Evolutionary conservation across 1,140 invertebrate species (phyloP).

Genomic region (Caenorhabditis briggsae): DNA sequence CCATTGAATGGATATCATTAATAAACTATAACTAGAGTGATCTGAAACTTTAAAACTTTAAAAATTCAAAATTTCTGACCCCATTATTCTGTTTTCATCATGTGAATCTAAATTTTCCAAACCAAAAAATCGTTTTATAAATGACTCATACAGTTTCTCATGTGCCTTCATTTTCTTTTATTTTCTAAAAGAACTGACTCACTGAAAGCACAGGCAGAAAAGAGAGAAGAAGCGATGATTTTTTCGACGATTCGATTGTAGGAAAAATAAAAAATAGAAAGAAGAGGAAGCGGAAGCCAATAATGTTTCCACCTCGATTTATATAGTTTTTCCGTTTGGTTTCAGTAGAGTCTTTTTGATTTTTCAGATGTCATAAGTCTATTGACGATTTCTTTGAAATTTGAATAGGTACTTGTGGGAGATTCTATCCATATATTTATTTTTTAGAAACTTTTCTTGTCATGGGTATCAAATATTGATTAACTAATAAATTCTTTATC

Average conservation of each 20-base stretch:
- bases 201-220: not conserved
- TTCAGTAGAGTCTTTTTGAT: not conserved
- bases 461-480: too few relatives aligned
- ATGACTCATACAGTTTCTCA: slow-evolving; percentile 34
- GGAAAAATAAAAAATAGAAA: not conserved
- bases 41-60: too few relatives aligned
- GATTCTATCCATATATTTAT: too few relatives aligned
- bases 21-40: too few relatives aligned
- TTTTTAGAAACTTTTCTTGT: too few relatives aligned
- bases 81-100: not conserved
- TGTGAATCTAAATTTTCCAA: not conserved
- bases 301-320: not conserved
- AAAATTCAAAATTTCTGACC: too few relatives aligned
- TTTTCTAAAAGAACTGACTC: slow-evolving; percentile 51
- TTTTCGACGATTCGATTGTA: slow-evolving; percentile 7
- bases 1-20: too few relatives aligned
- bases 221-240: slow-evolving; percentile 5
- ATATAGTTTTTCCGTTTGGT: not conserved
- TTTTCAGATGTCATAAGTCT: too few relatives aligned
- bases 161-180: not conserved
- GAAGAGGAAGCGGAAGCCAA: slow-evolving; percentile 37
- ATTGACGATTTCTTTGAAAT: too few relatives aligned
- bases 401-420: too few relatives aligned
- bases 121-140: not conserved
- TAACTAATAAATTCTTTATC: too few relatives aligned